Base-by-base conservation (phyloP, 2,113 vertebrate genomes). In the Cheilinus undulatus region DNA sequence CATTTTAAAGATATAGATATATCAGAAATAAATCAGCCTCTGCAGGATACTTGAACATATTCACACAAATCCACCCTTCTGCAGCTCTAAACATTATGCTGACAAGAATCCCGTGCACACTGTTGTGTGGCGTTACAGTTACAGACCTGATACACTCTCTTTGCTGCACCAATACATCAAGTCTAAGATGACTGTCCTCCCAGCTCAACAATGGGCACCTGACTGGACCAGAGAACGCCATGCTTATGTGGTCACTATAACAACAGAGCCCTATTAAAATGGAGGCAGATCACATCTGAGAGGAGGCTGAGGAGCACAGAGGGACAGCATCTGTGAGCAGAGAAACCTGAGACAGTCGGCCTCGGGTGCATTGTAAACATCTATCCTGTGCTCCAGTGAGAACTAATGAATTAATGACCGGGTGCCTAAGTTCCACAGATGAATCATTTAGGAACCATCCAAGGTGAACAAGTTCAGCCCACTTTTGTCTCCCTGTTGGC, bases 401-500 rank as follows among this genome's bases (percentile, higher is more conserved):
- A 84, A 78, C 85, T 86, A 80, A 88, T 86, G 72, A 90, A 92
- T 92, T 78, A 89, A 86, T 89, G 81, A 89, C 86, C 65, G 68
- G 52, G 70, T 72, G 73, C 78, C 79, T 59, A 59, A 40, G 76
- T 85, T 89, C 73, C 86, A 84, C 38, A 32, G 64, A 89, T 90
- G 56, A 91, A 90, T 91, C 83, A 87, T 90, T 92, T 77, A 90
- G 76, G 79, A 83, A 79, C 52, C 59, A 53, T 67, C 60, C 45
- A 30, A 36, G 50, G 53, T 73, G 42, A 87, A 74, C 38, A 24
- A 15, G 19, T 61, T 34, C 56, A 73, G 36, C 50, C 32, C 19
- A 30, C 38, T 34, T 70, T 36, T 49, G 40, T 82, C 58, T 69
- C 2, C 34, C 65, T 22, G 30, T 68, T 17, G 50, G 23, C n/a